Base-by-base conservation (phyloP, 2,888 invertebrate genomes). In the Megaustenia siamemsis region DNA sequence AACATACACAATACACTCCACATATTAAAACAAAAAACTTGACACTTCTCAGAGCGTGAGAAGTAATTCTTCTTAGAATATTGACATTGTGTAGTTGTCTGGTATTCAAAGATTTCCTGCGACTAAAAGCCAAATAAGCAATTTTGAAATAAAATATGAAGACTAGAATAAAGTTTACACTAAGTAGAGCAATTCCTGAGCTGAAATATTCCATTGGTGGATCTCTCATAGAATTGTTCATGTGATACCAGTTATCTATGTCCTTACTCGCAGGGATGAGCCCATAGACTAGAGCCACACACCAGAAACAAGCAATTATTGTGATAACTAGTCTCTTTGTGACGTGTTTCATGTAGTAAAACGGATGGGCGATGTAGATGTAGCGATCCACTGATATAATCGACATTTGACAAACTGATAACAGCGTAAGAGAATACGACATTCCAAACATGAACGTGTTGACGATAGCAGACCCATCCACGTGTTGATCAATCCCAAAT, bases 371-470 rank as follows among this genome's bases (percentile, higher is more conserved):
- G 28, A 81, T 81, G 71, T 69, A 81, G 45, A 69, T 69, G 38
- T 81, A 81, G 32, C 81, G 81, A 49, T 81, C 69, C 8, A 81
- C 15, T 21, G 81, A 69, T 32, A 81, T 38, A 12, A 81, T 38
- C 1, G 21, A 38, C 69, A 81, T 69, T 10, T 81, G 81, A 24
- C 21, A 32, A 18, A 49, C 24, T 2, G 81, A 81, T 32, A 81
- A 53, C 10, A 49, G 8, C 0, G 56, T 5, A 32, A 45, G 45
- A 24, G 66, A 43, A 40, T 45, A 81, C 1, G 10, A 8, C 1
- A n/a, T 24, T 15, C 69, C 81, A 38, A 45, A 15, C 45, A 38
- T 6, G 45, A 56, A 40, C 10, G 38, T 3, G 15, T 77, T 60
- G 0, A 60, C 4, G 38, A 77, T 53, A 60, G n/a, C 1, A n/a